Evolutionary conservation across 2,888 invertebrate genomes (phyloP).

Genomic region (Cataglyphis rosenhaueri): DNA sequence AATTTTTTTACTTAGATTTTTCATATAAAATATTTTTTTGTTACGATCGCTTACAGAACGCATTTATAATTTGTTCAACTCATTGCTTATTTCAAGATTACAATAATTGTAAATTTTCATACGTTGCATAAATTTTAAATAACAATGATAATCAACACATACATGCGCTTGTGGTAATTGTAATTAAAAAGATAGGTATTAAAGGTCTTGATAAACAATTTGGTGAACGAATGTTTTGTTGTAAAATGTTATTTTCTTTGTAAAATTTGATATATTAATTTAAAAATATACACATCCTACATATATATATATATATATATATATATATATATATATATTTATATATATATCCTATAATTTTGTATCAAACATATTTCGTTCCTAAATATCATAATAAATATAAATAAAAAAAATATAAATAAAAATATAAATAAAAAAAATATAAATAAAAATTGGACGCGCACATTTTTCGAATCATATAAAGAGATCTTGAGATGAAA

Average conservation of each 20-base stretch:
- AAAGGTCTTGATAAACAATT: constrained; percentile 20
- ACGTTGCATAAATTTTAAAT: constrained; percentile 32
- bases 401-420: constrained; percentile 35
- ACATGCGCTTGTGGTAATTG: constrained; percentile 38
- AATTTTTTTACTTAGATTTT: constrained; percentile 24
- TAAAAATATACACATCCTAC: constrained; percentile 59
- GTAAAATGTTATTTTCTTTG: constrained; percentile 22
- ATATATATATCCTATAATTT: constrained; percentile 40
- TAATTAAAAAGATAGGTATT: constrained; percentile 28
- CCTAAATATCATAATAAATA: constrained; percentile 55
- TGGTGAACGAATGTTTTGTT: constrained; percentile 24
- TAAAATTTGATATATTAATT: constrained; percentile 49
- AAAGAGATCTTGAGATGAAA: neutral
- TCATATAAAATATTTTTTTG: constrained; percentile 18
- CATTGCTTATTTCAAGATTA: constrained; percentile 35
- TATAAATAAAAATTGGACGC: neutral
- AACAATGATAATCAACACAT: constrained; percentile 26
- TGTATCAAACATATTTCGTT: constrained; percentile 58
- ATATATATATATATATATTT: neutral
- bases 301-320: neutral
- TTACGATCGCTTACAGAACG: constrained; percentile 3
- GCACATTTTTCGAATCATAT: neutral
- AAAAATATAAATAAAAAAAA: constrained; percentile 5
- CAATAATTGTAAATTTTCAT: constrained; percentile 1
- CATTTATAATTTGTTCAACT: constrained; percentile 31